Conservation (phyloP, 2,797 vertebrate species). For the Galago senegalensis region DNA sequence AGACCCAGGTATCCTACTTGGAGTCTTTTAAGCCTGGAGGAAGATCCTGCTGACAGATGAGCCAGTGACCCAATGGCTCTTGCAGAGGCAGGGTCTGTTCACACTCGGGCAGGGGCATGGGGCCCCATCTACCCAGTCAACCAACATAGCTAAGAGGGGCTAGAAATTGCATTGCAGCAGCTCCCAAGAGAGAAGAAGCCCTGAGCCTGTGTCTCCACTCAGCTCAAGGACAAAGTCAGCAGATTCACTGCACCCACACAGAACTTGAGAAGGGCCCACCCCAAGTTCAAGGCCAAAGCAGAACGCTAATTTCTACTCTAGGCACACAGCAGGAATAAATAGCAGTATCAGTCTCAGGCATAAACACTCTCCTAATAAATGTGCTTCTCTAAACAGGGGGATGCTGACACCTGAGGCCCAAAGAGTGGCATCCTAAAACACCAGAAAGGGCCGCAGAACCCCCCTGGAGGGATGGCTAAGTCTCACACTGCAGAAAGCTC, state of each 20-base stretch:
- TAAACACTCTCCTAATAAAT: neutral
- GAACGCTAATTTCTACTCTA: neutral
- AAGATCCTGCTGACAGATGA: neutral
- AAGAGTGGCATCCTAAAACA: neutral
- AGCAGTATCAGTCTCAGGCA: neutral
- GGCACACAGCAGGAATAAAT: neutral
- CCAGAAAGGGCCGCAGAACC: too few species aligned
- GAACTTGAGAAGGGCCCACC: neutral
- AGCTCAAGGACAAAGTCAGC: neutral
- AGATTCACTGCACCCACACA: neutral
- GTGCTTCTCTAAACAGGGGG: neutral
- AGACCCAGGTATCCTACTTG: neutral
- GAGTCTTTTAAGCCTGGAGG: neutral
- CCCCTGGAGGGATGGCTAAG: neutral
- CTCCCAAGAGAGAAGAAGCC: neutral
- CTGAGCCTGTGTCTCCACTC: neutral
- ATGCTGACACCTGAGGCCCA: neutral
- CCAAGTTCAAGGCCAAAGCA: slow-evolving; percentile 3
- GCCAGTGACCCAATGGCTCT: neutral
- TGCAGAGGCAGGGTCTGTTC: neutral
- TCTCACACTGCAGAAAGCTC: neutral
- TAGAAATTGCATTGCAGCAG: neutral
- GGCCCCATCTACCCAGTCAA: neutral
- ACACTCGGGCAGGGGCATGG: neutral
- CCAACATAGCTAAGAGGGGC: neutral